A percentile compares a stretch with the other conserved stretches of the same genome.
Evolutionary conservation across 2,888 invertebrate species (phyloP).

Genomic region (Ectemnius lituratus): DNA sequence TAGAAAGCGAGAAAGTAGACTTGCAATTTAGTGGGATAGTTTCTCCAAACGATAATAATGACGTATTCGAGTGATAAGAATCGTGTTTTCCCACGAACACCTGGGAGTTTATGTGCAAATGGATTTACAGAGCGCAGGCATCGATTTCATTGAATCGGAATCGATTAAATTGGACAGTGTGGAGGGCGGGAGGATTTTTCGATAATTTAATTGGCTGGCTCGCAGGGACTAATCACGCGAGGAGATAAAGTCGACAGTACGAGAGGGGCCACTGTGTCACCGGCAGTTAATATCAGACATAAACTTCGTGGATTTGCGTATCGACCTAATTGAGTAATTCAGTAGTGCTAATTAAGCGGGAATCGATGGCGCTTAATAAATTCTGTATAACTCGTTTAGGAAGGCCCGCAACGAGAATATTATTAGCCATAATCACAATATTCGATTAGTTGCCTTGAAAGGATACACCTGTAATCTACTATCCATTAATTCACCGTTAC

Average conservation of each 20-base stretch:
- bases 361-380: conserved; percentile 46
- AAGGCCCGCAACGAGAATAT: not conserved
- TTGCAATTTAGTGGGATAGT: not conserved
- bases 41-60: not conserved
- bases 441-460: no score
- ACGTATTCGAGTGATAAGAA: conserved; percentile 18
- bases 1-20: not conserved
- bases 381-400: conserved; percentile 14
- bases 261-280: conserved; percentile 28
- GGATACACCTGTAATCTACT: no score
- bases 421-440: no score
- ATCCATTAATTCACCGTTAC: no score
- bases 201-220: not conserved
- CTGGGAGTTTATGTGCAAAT: conserved; percentile 19
- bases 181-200: not conserved
- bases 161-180: not conserved
- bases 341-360: conserved; percentile 42
- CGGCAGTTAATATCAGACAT: conserved; percentile 30
- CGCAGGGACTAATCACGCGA: conserved; percentile 35
- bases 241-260: conserved; percentile 36
- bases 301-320: conserved; percentile 36
- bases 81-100: conserved; percentile 10
- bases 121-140: not conserved
- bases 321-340: conserved; percentile 24
- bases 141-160: conserved; percentile 1